These are phyloP conservation scores for Zygaena filipendulae DNA, from an alignment of 2,888 invertebrate genomes.

Conservation along the genomic window DNA sequence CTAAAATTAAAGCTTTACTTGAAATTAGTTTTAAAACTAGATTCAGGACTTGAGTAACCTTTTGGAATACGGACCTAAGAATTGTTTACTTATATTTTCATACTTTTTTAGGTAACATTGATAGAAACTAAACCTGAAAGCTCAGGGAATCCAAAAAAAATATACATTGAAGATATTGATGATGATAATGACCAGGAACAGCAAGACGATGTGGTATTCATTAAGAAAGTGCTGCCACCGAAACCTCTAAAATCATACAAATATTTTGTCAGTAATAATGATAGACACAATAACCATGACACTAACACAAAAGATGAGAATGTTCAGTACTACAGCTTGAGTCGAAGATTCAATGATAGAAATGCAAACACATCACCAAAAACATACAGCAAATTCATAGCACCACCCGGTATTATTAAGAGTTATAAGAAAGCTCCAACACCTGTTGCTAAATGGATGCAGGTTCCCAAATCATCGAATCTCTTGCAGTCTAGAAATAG, in stretches of 20 bases:
- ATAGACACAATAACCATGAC: constrained; percentile 19
- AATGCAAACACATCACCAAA: constrained; percentile 30
- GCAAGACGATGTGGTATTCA: constrained; percentile 48
- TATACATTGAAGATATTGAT: constrained; percentile 37
- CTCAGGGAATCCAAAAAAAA: constrained; percentile 30
- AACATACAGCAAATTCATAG: constrained; percentile 40
- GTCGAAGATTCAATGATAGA: constrained; percentile 31
- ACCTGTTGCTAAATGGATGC: constrained; percentile 43
- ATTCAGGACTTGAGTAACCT: too few relatives aligned
- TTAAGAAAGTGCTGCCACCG: constrained; percentile 39
- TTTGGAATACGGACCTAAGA: too few relatives aligned
- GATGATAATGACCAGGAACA: constrained; percentile 27
- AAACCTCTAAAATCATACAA: constrained; percentile 36
- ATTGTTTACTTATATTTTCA: too few relatives aligned
- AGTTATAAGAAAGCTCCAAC: constrained; percentile 37
- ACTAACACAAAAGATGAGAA: constrained; percentile 24
- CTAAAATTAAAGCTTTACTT: too few relatives aligned
- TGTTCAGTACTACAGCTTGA: constrained; percentile 35
- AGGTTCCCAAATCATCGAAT: constrained; percentile 30
- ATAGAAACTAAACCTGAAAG: constrained; percentile 33
- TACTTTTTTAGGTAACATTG: constrained; percentile 39
- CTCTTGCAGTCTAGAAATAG: constrained; percentile 31
- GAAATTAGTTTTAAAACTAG: too few relatives aligned
- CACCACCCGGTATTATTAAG: constrained; percentile 45
- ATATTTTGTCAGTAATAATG: constrained; percentile 28